Conservation (phyloP, 2,113 vertebrate species). For the Machaerirhynchus nigripectus region DNA sequence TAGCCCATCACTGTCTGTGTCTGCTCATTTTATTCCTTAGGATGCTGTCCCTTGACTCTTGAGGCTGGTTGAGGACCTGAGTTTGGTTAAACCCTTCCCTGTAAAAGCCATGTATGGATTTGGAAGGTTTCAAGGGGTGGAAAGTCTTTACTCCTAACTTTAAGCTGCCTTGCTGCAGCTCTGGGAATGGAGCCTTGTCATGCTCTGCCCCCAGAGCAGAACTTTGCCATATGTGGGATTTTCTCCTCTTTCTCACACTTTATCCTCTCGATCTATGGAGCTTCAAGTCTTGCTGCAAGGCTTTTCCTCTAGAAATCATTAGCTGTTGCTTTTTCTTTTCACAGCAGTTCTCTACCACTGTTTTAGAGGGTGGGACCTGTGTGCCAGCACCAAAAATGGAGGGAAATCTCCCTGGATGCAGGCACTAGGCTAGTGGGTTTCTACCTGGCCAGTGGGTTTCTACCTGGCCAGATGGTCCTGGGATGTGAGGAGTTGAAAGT, state of each 20-base stretch:
- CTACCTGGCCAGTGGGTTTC: neutral
- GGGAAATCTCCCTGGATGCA: neutral
- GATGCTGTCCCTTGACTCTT: neutral
- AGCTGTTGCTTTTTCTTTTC: neutral
- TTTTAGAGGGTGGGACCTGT: neutral
- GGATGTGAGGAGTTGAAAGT: neutral
- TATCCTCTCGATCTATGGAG: neutral
- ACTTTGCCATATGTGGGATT: neutral
- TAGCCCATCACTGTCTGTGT: neutral
- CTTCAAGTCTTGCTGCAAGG: neutral
- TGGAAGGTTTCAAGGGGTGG: neutral
- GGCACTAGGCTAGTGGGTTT: neutral
- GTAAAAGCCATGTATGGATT: neutral
- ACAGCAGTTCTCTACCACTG: neutral
- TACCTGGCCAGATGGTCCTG: rapidly evolving
- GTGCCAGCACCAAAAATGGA: neutral
- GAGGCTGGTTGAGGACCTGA: neutral
- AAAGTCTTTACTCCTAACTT: neutral
- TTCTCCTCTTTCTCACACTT: neutral
- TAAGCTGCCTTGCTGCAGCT: neutral
- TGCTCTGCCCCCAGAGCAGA: neutral
- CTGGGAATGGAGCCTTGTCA: neutral
- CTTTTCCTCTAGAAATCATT: neutral
- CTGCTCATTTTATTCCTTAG: neutral
- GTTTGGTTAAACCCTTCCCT: neutral